phyloP scores from a whole-genome alignment of 2,888 invertebrate species.

The Torymus aiolomorphi region DNA sequence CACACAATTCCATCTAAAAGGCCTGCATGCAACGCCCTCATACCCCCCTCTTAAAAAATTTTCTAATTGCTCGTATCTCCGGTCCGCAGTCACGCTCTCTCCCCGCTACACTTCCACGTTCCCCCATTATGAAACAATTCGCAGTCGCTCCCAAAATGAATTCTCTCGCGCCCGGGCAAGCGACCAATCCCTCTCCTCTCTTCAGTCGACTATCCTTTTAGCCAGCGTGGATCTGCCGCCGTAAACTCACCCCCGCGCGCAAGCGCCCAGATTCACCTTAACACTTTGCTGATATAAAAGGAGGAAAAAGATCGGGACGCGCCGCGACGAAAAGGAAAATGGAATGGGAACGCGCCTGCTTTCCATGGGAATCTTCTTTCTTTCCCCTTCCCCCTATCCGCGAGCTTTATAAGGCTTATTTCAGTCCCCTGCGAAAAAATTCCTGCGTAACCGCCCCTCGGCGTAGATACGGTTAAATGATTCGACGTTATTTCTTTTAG shows the following conservation, averaged over 20 bases:
- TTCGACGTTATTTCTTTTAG: too few species aligned
- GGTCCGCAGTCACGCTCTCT: not conserved
- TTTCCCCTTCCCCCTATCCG: not conserved
- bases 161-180: slow-evolving; percentile 31
- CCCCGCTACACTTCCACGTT: too few species aligned
- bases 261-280: slow-evolving; percentile 61
- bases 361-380: slow-evolving; percentile 51
- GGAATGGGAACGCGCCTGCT: slow-evolving; percentile 49
- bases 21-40: too few species aligned
- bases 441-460: not conserved
- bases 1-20: too few species aligned
- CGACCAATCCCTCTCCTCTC: too few species aligned
- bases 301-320: slow-evolving; percentile 47
- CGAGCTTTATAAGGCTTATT: slow-evolving; percentile 48
- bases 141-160: slow-evolving; percentile 49
- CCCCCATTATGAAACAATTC: slow-evolving; percentile 53
- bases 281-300: slow-evolving; percentile 56
- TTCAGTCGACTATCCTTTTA: too few species aligned
- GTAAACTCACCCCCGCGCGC: slow-evolving; percentile 62
- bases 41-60: slow-evolving; percentile 3
- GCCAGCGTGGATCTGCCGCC: not conserved
- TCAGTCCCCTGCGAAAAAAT: slow-evolving; percentile 31
- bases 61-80: slow-evolving; percentile 53
- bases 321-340: slow-evolving; percentile 48
- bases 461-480: not conserved